phyloP scores from a whole-genome alignment of 2,888 invertebrate species.

The Macropis europaea region DNA sequence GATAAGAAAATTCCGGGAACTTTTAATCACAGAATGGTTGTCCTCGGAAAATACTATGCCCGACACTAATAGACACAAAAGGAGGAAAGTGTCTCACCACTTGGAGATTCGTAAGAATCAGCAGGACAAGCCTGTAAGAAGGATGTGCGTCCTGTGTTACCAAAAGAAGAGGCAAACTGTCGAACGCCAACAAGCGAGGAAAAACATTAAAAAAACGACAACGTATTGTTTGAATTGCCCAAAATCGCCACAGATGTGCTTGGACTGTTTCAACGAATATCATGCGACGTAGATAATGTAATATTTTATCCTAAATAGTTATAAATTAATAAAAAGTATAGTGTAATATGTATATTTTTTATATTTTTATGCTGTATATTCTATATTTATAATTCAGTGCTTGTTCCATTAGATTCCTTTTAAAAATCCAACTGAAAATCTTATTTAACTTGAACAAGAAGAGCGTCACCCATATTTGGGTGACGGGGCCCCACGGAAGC shows the following conservation, averaged over 20 bases:
- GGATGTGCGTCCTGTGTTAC: conserved; percentile 52
- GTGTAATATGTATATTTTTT: conserved; percentile 25
- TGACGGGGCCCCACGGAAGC: no score
- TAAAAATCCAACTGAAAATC: no score
- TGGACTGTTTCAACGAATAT: conserved; percentile 38
- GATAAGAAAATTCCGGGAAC: conserved; percentile 14
- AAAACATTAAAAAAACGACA: conserved; percentile 38
- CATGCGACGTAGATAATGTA: conserved; percentile 19
- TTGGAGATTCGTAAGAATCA: conserved; percentile 28
- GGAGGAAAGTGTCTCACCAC: no score
- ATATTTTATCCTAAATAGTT: no score
- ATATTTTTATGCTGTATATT: conserved; percentile 25
- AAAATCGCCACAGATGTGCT: conserved; percentile 45
- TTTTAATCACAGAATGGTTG: conserved; percentile 29
- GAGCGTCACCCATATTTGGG: no score
- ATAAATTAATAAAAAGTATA: conserved; percentile 40
- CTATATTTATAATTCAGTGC: conserved; percentile 32
- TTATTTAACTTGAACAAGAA: no score
- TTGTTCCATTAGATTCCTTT: no score
- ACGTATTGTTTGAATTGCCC: conserved; percentile 43
- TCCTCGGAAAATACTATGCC: conserved; percentile 20
- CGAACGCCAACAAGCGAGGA: conserved; percentile 46
- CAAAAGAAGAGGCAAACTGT: conserved; percentile 39
- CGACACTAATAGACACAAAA: no score
- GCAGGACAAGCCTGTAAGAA: conserved; percentile 46